Evolutionary conservation across 2,113 vertebrate species (phyloP), one percentile per base, ranked within the genome.

Genomic region (Xenotilapia flavipinnis): DNA sequence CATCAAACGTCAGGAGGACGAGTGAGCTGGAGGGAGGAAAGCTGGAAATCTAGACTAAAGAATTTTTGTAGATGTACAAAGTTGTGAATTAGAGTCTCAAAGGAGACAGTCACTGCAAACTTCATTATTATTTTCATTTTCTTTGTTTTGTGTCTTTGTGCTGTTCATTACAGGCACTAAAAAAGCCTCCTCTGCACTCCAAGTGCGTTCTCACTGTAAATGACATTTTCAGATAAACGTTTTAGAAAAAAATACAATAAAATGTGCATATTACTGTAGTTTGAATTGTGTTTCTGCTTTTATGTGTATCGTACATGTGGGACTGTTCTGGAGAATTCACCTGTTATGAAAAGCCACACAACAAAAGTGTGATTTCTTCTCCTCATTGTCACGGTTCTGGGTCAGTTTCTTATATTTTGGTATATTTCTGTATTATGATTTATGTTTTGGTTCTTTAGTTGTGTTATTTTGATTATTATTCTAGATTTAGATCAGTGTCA

Each of bases 301-400:
- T 36, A 11, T 33, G 15, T 33, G 28, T 33, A 19, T 3, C 0
- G 15, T 62, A 33, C 4, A 62, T 36, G 28, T 33, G 28, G 0
- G 28, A 7, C 28, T 36, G 58, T 62, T 33, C 28, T 11, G 28
- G 15, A 4, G 58, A 33, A 62, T 4, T 11, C 28, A 19, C 28
- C 58, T 62, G 58, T 60, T 33, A 33, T 6, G 9, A 33, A 19
- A 62, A 62, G 28, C 58, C 15, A 62, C 15, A 19, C 58, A 19
- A 33, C 56, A 62, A 19, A 60, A 62, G 58, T 33, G 15, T 6
- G 28, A 62, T 33, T 62, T 62, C 9, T 6, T 62, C 31, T 19
- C 1, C 28, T 19, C 5, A 0, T 28, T 56, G 55, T 56, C 23
- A 5, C 7, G 1, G 23, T 56, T 56, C 55, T 56, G 55, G 55